Evolutionary conservation across 2,113 vertebrate genomes (phyloP), one percentile per base, ranked within the genome.

Genomic region (Nannobrachium achirus): DNA sequence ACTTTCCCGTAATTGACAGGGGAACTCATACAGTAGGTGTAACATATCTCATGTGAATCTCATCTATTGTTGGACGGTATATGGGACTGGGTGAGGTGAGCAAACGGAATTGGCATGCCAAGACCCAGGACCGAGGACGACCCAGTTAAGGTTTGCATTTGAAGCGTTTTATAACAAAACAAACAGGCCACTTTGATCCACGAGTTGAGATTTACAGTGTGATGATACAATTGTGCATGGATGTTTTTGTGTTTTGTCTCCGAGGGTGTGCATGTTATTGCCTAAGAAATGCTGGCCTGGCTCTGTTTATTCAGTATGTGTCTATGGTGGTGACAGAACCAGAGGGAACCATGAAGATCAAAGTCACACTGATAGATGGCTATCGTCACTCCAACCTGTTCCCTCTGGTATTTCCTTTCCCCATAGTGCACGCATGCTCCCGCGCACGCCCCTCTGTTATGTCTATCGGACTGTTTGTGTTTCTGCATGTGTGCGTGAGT

Each of bases 331-430:
- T 86, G 86, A 88, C 84, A 83, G 79, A 86, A 51, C 69, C 73
- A 64, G 44, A 71, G 77, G 81, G 71, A 76, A 44, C 18, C 18
- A 13, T 59, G 66, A 55, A 75, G 81, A 89, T 89, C 84, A 89
- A 89, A 83, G 85, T 84, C 71, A 61, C 86, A 66, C 69, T 85
- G 79, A 88, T 86, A 86, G 89, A 89, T 89, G 62, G 80, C 83
- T 89, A 84, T 87, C 82, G 61, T 73, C 82, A 78, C 86, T 85
- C 87, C 90, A 90, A 92, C 91, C 89, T 93, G 91, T 91, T 91
- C 88, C 75, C 83, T 71, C 71, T 74, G 88, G 89, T 88, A 89
- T 91, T 89, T 83, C 86, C 88, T 88, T 76, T 79, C 80, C 79
- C 73, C 67, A 57, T 76, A 71, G 70, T 74, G 1, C 11, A 11